A percentile compares a stretch with the other conserved stretches of the same genome.
Conservation (phyloP, 1,140 invertebrate species). For the Aphis craccivora region DNA sequence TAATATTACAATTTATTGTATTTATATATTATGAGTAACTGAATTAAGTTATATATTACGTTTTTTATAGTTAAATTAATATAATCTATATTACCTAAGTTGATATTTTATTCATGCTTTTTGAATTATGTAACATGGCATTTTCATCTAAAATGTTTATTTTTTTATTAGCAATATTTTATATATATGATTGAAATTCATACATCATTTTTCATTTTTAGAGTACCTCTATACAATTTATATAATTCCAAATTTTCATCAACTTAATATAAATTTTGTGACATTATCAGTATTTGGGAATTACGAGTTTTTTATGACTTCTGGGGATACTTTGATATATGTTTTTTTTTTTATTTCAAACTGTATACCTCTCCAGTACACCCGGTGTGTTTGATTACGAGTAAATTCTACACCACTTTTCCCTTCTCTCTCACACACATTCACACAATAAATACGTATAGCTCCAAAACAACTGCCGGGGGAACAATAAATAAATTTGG, state of each 20-base stretch:
- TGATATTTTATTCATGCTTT: neutral
- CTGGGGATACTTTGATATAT: conserved; percentile 34
- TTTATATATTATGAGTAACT: neutral
- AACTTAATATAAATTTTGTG: conserved; percentile 8
- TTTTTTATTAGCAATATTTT: neutral
- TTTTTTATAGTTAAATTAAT: neutral
- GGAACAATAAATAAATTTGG: conserved; percentile 57
- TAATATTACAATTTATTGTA: neutral
- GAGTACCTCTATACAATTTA: neutral
- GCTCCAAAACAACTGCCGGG: conserved; percentile 55
- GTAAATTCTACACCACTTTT: conserved; percentile 22
- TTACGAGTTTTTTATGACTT: conserved; percentile 15
- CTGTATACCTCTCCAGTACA: conserved; percentile 27
- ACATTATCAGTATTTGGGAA: conserved; percentile 42
- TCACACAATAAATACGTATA: conserved; percentile 25
- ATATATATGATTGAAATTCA: neutral
- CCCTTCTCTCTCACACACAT: neutral
- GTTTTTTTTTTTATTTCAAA: conserved; percentile 25
- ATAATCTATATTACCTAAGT: neutral
- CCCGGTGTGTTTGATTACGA: conserved; percentile 55
- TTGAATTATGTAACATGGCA: neutral
- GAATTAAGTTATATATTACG: neutral
- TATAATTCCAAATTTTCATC: neutral
- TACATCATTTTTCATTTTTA: neutral
- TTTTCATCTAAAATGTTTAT: neutral